Base-by-base conservation (phyloP, 2,888 invertebrate species). In the Magallana nippona region DNA sequence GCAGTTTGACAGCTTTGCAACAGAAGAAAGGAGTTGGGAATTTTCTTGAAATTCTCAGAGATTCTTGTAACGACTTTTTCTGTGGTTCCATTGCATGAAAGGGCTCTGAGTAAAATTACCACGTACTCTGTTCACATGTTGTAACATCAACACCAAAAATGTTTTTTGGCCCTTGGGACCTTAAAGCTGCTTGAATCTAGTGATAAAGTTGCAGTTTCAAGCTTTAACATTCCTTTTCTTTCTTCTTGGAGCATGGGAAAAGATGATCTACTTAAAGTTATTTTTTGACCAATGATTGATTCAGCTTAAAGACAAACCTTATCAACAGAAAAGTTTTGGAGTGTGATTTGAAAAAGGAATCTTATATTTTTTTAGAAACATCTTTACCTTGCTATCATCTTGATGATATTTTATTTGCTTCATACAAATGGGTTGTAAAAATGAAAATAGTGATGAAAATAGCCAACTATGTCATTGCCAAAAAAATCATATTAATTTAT, bases 161-260 rank as follows among this genome's bases (percentile, higher is more conserved):
- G 19, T n/a, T 60, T n/a, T 60, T n/a, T 60, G 10, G n/a, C 60
- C 19, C 60, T n/a, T 19, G 60, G 60, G 60, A 71, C 71, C 44
- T 44, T 44, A 0, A 44, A 44, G 44, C 15, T 71, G 22, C 27
- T 15, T 71, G 27, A 11, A 27, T 71, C 71, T 27, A 13, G 71
- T 27, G 71, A 71, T 71, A 71, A 22, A 27, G 71, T 27, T 32
- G 17, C 11, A 11, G 13, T 27, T 32, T 63, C 32, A 27, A 15
- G 10, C 15, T n/a, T 10, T 19, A 60, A 15, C 22, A 32, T 15
- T 5, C 15, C 32, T 11, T 11, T 71, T 32, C 22, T 22, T 71
- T 62, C 32, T 60, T 60, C 32, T 32, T 71, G 27, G 71, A 71
- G 27, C 71, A 71, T 71, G 71, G 32, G 71, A 71, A 71, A 71